Evolutionary conservation across 2,797 vertebrate species (phyloP), one percentile per base, ranked within the genome.

Genomic region (Danio kyathit): DNA sequence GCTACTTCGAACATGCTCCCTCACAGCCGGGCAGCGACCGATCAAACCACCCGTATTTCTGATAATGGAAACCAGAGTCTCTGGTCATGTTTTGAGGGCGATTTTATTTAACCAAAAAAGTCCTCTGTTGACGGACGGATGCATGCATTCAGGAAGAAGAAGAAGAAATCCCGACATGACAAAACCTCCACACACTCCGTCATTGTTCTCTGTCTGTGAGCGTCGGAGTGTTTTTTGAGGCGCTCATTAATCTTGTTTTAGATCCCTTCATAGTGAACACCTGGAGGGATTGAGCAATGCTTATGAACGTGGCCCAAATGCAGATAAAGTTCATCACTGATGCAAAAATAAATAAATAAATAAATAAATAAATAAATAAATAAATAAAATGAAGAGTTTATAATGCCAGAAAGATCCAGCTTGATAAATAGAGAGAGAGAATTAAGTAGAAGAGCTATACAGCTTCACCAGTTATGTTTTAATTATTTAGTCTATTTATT

Each of bases 1-100:
- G 88, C 90, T 92, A 91, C 92, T 89, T 92, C 89, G 86, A 90
- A 88, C 87, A 88, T 88, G 89, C 83, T 89, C 88, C 85, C 88
- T 91, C 88, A 86, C 82, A 85, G 87, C 67, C 17, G 54, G 49
- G 67, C 43, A 52, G 59, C n/a, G 70, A 74, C 64, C 49, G 71
- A 82, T 86, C 79, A 86, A 86, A 83, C 79, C 81, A 80, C 77
- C 76, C 75, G 54, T 69, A 81, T 81, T 83, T 82, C 77, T 66
- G 54, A 51, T 86, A 86, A 86, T 86, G 72, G 41, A 38, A 86
- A 86, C 74, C 82, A 86, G 81, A 83, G n/a, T 61, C 59, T 14
- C 56, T 52, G 61, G 49, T 12, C 11, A 61, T 75, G 65, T 79
- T 69, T 79, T 57, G 78, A 51, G 74, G 70, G 17, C 19, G 14